These are phyloP conservation scores for Zootoca vivipara DNA, from an alignment of 2,113 vertebrate genomes.

Conservation along the genomic window DNA sequence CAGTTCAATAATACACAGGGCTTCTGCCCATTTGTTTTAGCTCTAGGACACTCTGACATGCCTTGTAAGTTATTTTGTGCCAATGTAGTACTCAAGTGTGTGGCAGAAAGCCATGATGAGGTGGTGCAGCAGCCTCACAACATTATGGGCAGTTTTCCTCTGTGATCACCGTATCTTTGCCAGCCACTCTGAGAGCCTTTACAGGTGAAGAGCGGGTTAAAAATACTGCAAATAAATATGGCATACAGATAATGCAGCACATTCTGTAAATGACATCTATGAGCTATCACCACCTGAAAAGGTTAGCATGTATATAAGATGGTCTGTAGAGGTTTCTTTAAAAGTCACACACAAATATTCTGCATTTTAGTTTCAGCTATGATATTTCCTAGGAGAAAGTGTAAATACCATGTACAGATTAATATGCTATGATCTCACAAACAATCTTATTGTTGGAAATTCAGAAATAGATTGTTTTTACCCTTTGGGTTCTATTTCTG, in stretches of 20 bases:
- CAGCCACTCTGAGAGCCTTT: neutral
- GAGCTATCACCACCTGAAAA: too few species aligned
- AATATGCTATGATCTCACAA: neutral
- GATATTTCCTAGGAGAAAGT: neutral
- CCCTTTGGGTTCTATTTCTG: neutral
- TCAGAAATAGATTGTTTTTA: neutral
- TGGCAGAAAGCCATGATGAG: neutral
- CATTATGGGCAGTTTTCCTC: neutral
- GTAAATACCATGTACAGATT: neutral
- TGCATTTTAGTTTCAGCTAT: neutral
- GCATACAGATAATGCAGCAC: neutral
- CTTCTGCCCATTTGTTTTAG: neutral
- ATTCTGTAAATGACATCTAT: neutral
- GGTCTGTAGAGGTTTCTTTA: neutral
- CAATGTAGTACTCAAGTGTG: neutral
- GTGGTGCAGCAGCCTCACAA: neutral
- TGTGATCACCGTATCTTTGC: neutral
- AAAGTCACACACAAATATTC: neutral
- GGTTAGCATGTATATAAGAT: too few species aligned
- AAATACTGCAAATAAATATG: neutral
- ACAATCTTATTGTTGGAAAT: neutral
- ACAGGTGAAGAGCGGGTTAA: neutral
- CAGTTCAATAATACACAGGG: neutral
- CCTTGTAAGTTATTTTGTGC: neutral
- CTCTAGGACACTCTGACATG: neutral